phyloP scores from a whole-genome alignment of 2,113 vertebrate species.

The Eurystomus gularis region DNA sequence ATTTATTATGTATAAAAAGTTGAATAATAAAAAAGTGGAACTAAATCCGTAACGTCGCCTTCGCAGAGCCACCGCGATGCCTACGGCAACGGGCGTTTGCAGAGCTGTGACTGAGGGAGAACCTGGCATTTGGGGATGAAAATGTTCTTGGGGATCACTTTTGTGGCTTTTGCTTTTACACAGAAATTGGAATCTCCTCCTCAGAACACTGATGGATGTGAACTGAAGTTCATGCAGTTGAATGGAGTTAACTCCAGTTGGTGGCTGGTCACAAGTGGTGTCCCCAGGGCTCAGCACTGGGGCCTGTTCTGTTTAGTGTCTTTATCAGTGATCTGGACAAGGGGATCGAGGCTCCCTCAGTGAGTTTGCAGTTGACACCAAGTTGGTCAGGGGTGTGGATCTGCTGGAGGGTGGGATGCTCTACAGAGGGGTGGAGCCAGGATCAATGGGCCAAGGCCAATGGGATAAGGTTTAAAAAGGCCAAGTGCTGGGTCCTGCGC shows the following conservation, averaged over 20 bases:
- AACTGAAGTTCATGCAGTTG: background rate
- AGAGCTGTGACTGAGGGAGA: background rate
- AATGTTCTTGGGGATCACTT: rapidly evolving
- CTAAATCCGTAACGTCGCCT: background rate
- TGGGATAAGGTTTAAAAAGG: no score
- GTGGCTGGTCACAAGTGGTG: background rate
- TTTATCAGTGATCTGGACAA: background rate
- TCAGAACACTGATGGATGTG: background rate
- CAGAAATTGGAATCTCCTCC: background rate
- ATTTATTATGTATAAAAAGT: constrained; percentile 99
- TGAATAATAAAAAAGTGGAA: constrained; percentile 91
- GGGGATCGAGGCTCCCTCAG: background rate
- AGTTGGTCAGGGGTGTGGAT: background rate
- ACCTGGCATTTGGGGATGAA: background rate
- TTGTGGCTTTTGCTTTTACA: background rate
- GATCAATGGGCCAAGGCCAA: no score
- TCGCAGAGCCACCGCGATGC: rapidly evolving
- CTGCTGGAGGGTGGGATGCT: background rate
- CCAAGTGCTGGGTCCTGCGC: no score
- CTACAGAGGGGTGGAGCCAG: background rate
- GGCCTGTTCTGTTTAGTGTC: background rate
- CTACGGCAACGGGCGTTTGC: rapidly evolving
- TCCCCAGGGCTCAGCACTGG: background rate
- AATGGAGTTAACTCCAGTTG: background rate
- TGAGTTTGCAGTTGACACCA: background rate